Evolutionary conservation across 2,888 invertebrate genomes (phyloP).

Genomic region (Hipparchia semele): DNA sequence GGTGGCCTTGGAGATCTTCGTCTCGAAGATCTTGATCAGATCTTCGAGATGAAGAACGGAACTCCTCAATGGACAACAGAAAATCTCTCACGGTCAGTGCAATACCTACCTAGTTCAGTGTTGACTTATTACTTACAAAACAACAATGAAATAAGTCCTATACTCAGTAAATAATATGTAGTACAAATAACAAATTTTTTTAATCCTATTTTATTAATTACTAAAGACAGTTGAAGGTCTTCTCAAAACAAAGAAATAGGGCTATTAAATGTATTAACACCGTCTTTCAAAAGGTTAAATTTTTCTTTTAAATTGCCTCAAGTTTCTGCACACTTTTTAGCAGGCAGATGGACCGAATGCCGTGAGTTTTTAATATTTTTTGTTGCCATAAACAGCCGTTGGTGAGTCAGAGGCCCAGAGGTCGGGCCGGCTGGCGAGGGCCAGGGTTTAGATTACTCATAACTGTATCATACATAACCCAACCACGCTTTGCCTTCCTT

Average conservation of each 20-base stretch:
- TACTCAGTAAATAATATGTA: neutral
- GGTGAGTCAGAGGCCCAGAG: constrained; percentile 41
- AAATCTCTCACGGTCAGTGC: too few relatives aligned
- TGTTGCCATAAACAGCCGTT: constrained; percentile 36
- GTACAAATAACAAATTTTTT: neutral
- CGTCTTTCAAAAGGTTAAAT: constrained; percentile 5
- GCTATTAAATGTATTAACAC: neutral
- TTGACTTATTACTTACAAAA: too few relatives aligned
- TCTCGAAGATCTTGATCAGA: too few relatives aligned
- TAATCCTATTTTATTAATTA: neutral
- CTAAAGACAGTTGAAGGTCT: neutral
- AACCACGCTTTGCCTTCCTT: constrained; percentile 27
- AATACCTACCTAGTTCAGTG: too few relatives aligned
- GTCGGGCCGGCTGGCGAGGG: constrained; percentile 45
- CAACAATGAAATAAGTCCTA: too few relatives aligned
- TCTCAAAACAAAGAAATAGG: constrained; percentile 4
- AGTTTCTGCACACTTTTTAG: constrained; percentile 11
- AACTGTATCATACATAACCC: constrained; percentile 42
- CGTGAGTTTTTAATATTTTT: constrained; percentile 36
- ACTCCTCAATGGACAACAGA: too few relatives aligned
- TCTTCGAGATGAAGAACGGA: too few relatives aligned
- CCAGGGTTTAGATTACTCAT: constrained; percentile 52
- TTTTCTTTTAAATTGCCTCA: constrained; percentile 15
- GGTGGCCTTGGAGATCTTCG: too few relatives aligned
- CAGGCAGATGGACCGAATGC: constrained; percentile 26